Conservation (phyloP, 2,113 vertebrate genomes). For the Picathartes gymnocephalus region DNA sequence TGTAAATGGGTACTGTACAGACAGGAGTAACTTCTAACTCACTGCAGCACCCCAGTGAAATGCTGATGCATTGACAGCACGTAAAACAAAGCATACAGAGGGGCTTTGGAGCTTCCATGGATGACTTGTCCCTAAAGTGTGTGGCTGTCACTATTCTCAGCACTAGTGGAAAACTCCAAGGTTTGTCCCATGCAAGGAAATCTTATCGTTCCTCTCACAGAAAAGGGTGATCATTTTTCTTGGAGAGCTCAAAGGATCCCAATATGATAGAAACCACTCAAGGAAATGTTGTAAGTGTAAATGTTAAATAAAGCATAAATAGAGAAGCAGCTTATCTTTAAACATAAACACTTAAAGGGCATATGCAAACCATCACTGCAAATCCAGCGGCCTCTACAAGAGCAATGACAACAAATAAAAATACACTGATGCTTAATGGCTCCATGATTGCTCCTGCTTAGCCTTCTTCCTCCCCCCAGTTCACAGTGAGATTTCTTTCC, state of each 20-base stretch:
- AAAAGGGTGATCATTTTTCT: background rate
- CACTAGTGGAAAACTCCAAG: background rate
- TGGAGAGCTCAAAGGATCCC: background rate
- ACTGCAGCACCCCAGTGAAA: background rate
- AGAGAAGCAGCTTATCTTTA: slow-evolving; percentile 37
- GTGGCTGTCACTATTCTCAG: background rate
- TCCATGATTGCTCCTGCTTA: background rate
- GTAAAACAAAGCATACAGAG: background rate
- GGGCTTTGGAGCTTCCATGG: background rate
- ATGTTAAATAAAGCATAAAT: slow-evolving; percentile 27
- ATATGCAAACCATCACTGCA: slow-evolving; percentile 39
- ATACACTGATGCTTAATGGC: background rate
- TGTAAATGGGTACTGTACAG: background rate
- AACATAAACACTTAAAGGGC: slow-evolving; percentile 38
- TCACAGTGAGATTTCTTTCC: background rate
- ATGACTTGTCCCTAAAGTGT: background rate
- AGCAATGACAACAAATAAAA: background rate
- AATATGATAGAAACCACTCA: slow-evolving; percentile 33
- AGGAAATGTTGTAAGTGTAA: background rate
- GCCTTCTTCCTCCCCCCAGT: background rate
- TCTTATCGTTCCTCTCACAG: background rate
- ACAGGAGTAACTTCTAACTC: background rate
- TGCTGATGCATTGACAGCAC: background rate
- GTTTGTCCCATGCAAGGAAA: background rate
- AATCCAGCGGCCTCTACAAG: background rate